Base-by-base conservation (phyloP, 2,888 invertebrate genomes). In the Pardosa pseudoannulata region DNA sequence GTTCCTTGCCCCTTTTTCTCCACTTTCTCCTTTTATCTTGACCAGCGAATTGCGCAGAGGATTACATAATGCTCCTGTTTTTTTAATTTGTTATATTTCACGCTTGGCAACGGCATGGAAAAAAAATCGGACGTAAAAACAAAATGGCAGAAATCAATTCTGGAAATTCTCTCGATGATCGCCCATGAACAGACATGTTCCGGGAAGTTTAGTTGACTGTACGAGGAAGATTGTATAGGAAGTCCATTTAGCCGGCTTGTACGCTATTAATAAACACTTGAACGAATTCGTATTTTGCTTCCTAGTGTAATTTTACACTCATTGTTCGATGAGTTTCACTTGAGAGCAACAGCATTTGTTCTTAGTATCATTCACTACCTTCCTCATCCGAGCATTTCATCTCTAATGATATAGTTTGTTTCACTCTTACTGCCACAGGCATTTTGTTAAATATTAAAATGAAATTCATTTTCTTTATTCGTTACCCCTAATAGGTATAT, bases 161-260 rank as follows among this genome's bases (percentile, higher is more conserved):
- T 65, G 29, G 13, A 13, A 32, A 32, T 32, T 67, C 32, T 67
- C 50, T 23, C 65, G 39, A 65, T 76, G 76, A 19, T 74, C 50
- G 68, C 64, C 68, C 68, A 11, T 31, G 29, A 64, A 72, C 39
- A 32, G 50, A 46, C 70, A 64, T 78, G 50, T 83, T 83, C 76
- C 82, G 76, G 79, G 73, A 80, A 71, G 50, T n/a, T n/a, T n/a
- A n/a, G n/a, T 28, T 39, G 16, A 28, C n/a, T 27, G 36, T 29
- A 28, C 29, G 64, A 71, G 72, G 73, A 78, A 78, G 73, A 83
- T 71, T 71, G 31, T 76, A 36, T 46, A 76, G 83, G 78, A 83
- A 78, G 46, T 46, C 2, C 46, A 16, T 46, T 6, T 16, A 2
- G 13, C 2, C 46, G 5, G 36, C 36, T 36, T 36, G 6, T 36